These are phyloP conservation scores for Knipowitschia caucasica DNA, from an alignment of 2,797 vertebrate genomes.

Conservation along the genomic window DNA sequence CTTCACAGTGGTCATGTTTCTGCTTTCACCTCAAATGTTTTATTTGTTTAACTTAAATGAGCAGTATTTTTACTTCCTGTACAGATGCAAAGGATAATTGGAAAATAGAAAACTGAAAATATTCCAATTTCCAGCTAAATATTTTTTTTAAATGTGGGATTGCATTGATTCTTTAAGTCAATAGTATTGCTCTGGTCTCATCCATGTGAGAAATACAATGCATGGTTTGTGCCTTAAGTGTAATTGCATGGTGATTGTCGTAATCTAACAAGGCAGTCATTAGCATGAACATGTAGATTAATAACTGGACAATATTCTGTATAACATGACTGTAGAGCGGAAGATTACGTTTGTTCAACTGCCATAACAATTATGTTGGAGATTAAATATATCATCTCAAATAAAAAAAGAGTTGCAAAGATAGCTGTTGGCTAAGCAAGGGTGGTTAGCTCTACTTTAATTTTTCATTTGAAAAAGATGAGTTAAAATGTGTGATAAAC, in stretches of 20 bases:
- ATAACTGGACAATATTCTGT: not conserved
- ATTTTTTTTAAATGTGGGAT: too few relatives aligned
- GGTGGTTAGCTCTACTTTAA: too few relatives aligned
- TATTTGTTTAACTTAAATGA: not conserved
- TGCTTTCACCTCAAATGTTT: not conserved
- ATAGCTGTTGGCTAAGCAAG: not conserved
- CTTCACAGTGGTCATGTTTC: not conserved
- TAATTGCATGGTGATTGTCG: not conserved
- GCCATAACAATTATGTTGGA: too few relatives aligned
- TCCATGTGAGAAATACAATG: not conserved
- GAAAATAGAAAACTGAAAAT: not conserved
- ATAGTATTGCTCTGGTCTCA: not conserved
- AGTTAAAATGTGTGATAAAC: not conserved
- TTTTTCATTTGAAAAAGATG: not conserved
- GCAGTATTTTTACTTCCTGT: too few relatives aligned
- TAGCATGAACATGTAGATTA: not conserved
- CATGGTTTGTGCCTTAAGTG: not conserved
- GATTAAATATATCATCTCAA: not conserved
- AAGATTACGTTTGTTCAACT: too few relatives aligned
- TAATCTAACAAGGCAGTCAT: not conserved
- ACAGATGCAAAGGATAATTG: too few relatives aligned
- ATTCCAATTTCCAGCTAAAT: not conserved
- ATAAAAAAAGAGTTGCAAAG: not conserved
- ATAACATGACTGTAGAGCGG: not conserved
- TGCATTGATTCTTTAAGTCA: not conserved